A percentile compares a stretch with the other conserved stretches of the same genome.
Conservation (phyloP, 2,113 vertebrate species). For the Hystrix brachyura region DNA sequence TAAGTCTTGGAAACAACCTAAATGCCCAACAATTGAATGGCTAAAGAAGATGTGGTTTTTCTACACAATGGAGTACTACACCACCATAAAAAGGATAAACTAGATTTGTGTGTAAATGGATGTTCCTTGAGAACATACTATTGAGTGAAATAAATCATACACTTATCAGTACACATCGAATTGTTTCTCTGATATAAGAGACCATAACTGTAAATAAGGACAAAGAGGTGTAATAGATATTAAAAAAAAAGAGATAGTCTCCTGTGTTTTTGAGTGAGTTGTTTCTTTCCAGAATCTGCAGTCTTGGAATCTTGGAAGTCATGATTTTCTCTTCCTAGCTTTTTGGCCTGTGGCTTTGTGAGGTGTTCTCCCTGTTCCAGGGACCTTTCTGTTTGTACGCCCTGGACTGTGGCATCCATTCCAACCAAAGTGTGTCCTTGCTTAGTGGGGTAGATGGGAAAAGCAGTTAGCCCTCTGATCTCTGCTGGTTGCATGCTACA, state of each 20-base stretch:
- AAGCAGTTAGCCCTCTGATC: neutral
- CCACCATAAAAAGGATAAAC: no score
- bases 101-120: no score
- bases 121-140: no score
- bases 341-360: neutral
- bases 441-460: neutral
- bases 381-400: neutral
- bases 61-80: no score
- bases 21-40: no score
- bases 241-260: neutral
- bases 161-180: no score
- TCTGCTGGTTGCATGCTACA: neutral
- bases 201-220: no score
- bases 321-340: neutral
- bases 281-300: neutral
- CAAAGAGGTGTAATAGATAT: no score
- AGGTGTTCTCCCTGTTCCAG: neutral
- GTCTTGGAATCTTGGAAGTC: neutral
- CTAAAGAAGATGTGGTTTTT: no score
- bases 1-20: no score
- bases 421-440: neutral
- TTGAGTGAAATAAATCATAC: no score
- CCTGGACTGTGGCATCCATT: neutral
- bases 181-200: no score
- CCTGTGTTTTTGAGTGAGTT: neutral